Percentiles rank a stretch among this genome's conserved stretches.
These are phyloP conservation scores for Corapipo altera DNA, from an alignment of 2,113 vertebrate genomes.

Conservation along the genomic window DNA sequence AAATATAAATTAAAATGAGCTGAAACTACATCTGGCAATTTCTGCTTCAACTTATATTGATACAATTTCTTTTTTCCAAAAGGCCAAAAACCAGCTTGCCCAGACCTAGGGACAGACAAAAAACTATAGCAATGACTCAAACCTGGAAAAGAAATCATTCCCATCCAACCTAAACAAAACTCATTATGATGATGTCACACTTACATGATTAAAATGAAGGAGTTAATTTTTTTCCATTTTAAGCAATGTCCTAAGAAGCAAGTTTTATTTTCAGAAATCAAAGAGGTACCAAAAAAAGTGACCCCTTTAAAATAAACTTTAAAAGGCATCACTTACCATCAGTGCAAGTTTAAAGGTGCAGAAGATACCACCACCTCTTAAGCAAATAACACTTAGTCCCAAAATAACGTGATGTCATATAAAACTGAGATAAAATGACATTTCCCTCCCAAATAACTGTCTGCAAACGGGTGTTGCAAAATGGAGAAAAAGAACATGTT, in stretches of 20 bases:
- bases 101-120: neutral
- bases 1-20: neutral
- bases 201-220: neutral
- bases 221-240: neutral
- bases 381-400: neutral
- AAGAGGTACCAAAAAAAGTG: neutral
- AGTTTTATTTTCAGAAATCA: neutral
- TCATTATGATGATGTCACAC: neutral
- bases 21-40: neutral
- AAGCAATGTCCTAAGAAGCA: neutral
- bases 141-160: neutral
- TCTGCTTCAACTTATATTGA: neutral
- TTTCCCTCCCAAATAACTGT: neutral
- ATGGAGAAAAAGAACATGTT: neutral
- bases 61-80: neutral
- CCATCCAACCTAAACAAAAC: neutral
- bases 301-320: neutral
- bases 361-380: neutral
- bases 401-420: neutral
- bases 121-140: neutral
- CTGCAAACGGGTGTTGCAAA: neutral
- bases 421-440: neutral
- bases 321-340: neutral
- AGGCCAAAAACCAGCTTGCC: neutral
- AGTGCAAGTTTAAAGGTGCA: neutral